Conservation (phyloP, 2,797 vertebrate genomes). For the Anguilla megastoma region DNA sequence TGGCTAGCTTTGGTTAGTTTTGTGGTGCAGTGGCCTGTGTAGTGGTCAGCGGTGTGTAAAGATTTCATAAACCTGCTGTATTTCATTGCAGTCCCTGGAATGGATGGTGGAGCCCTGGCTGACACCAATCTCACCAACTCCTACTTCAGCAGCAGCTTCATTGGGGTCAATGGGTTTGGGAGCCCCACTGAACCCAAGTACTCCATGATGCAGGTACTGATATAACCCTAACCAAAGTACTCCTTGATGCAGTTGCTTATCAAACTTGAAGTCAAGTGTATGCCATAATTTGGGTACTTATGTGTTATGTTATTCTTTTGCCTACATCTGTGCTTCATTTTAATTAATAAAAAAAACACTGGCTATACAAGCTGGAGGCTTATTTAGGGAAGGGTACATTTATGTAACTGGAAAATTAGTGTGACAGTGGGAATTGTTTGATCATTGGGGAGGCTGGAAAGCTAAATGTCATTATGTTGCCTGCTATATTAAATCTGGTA, state of each 20-base stretch:
- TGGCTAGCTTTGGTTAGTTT: background rate
- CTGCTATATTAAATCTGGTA: background rate
- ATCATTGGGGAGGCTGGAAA: background rate
- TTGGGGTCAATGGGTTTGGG: conserved; percentile 98
- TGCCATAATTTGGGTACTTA: background rate
- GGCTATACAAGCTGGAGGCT: background rate
- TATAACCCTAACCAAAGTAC: background rate
- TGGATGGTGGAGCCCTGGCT: conserved; percentile 86
- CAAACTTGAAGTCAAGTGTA: background rate
- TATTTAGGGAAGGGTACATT: background rate
- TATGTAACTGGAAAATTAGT: background rate
- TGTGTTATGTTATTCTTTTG: background rate
- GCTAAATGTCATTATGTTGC: background rate
- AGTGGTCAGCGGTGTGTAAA: background rate
- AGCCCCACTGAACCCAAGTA: conserved; percentile 95
- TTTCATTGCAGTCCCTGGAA: conserved; percentile 83
- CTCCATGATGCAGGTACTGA: conserved; percentile 94
- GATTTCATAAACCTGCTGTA: background rate
- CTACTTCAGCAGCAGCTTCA: conserved; percentile 99
- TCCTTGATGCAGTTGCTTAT: background rate
- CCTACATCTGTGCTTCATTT: background rate
- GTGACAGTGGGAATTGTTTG: background rate
- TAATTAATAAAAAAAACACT: background rate
- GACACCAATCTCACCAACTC: conserved; percentile 96
- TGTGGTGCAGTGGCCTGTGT: background rate